Base-by-base conservation (phyloP, 2,888 invertebrate species). In the Eupelmus urozonus region DNA sequence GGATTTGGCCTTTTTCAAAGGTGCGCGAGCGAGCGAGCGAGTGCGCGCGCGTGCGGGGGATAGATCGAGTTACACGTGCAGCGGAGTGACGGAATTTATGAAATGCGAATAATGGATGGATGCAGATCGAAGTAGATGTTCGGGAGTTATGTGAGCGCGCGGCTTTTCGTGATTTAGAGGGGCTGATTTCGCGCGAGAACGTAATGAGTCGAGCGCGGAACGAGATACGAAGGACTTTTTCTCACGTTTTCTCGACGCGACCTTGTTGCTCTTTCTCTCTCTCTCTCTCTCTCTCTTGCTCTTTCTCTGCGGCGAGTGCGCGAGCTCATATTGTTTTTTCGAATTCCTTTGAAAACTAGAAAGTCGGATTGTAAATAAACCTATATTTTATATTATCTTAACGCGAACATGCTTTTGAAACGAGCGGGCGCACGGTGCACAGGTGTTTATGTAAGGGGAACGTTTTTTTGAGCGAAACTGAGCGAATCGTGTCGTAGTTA, bases 51-150 rank as follows among this genome's bases (percentile, higher is more conserved):
- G n/a, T n/a, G n/a, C n/a, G n/a, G n/a, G n/a, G n/a, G n/a, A n/a
- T n/a, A n/a, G 55, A 70, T 70, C 27, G 29, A 66, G 51, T 66
- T 51, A 51, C 29, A 29, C 27, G 25, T 3, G 3, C 49, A 11
- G 11, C 23, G 16, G 18, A 13, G 2, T 51, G 51, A 49, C 27
- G 27, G 51, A 60, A 20, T 66, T 66, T 66, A 66, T 66, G 65
- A 51, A 66, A 66, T 29, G 29, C 27, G 27, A 49, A 66, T 66
- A 66, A 49, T 66, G 29, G 65, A 66, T 66, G 29, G 63, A 65
- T 49, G 49, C 25, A 27, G 51, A 49, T 66, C 16, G 29, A 45
- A 63, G n/a, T n/a, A 23, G 45, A n/a, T 20, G 62, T 23, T 11
- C 20, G 34, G 7, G 5, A 60, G 27, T 27, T 57, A 25, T 23